Conservation (phyloP, 1,140 invertebrate species). For the Papilio polyxenes region DNA sequence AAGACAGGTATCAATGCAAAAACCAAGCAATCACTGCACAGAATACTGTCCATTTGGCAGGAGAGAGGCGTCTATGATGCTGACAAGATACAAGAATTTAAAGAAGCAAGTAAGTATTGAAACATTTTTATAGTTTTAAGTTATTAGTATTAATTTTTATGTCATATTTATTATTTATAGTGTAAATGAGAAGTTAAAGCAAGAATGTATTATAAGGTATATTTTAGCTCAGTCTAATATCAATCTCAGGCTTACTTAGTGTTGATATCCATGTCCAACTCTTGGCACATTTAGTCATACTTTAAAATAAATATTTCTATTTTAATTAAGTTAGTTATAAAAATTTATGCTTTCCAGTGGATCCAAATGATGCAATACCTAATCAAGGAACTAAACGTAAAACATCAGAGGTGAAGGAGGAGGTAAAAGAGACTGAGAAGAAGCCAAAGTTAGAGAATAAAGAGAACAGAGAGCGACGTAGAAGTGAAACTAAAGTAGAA, state of each 20-base stretch:
- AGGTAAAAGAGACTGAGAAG: constrained; percentile 67
- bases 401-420: constrained; percentile 54
- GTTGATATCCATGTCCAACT: too few species aligned
- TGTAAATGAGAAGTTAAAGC: too few species aligned
- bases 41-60: constrained; percentile 95
- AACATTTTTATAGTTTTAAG: constrained; percentile 1
- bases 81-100: constrained; percentile 88
- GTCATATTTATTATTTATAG: too few species aligned
- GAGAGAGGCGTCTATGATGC: constrained; percentile 94
- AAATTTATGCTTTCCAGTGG: constrained; percentile 59
- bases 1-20: constrained; percentile 86
- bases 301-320: constrained; percentile 15
- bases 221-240: too few species aligned
- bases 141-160: neutral
- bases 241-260: too few species aligned
- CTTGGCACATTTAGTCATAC: neutral
- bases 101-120: constrained; percentile 78
- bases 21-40: constrained; percentile 87
- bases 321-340: neutral
- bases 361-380: constrained; percentile 66
- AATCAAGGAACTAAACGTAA: constrained; percentile 66
- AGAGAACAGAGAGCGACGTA: constrained; percentile 58
- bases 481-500: constrained; percentile 80
- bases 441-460: constrained; percentile 68
- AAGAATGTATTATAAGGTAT: too few species aligned